Evolutionary conservation across 1,140 invertebrate genomes (phyloP), one percentile per base, ranked within the genome.

Genomic region (Ooceraea biroi): DNA sequence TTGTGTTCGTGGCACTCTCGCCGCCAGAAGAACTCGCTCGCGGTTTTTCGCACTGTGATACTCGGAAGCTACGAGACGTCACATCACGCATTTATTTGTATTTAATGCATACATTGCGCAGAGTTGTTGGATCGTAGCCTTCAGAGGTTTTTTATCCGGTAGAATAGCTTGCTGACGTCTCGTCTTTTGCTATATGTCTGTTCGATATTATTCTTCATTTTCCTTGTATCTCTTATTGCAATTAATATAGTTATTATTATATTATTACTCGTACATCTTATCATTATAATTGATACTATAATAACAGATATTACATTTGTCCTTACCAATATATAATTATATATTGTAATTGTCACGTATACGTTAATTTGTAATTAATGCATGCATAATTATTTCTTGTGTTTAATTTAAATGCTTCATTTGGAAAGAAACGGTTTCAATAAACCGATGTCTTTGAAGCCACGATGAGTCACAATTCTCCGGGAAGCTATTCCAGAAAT

Each of bases 1-100:
- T 48, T 36, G 85, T 36, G 85, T 36, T 60, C 68, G 48, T 57
- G 17, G 30, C 66, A n/a, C 7, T 36, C 36, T 7, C 52, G 14
- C 2, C 12, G 12, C 30, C 52, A 60, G 22, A 41, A 19, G 58
- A 61, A 76, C 25, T 76, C 66, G 19, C 3, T 36, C 27, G 36
- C 41, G 50, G n/a, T 30, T 58, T 71, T 71, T 71, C 19, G 22
- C 36, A 44, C 69, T 22, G 17, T 5, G 22, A 68, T 22, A 48
- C 44, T 55, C 25, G 25, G n/a, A n/a, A n/a, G n/a, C n/a, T n/a
- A n/a, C n/a, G n/a, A n/a, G n/a, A n/a, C n/a, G n/a, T n/a, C n/a
- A n/a, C n/a, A n/a, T n/a, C n/a, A n/a, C 36, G 3, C 25, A 36
- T n/a, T 14, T 7, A 36, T 36, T 36, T 36, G 36, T 36, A 36